Evolutionary conservation across 2,113 vertebrate genomes (phyloP), one percentile per base, ranked within the genome.

Genomic region (Perca schrenkii): DNA sequence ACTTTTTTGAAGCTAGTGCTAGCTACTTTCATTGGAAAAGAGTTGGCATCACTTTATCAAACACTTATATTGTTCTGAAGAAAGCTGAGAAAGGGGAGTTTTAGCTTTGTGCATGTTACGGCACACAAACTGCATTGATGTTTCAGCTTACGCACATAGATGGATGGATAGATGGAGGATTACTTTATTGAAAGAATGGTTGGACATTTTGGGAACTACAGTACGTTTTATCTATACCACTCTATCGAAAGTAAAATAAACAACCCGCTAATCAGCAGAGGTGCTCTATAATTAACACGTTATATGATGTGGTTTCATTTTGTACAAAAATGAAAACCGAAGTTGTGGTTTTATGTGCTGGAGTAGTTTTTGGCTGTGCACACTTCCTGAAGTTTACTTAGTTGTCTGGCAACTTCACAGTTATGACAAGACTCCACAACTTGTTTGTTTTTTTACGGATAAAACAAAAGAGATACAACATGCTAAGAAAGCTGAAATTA

Each of bases 191-290:
- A 43, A 14, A 43, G 10, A 31, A 66, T 47, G 40, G n/a, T 28
- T 47, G 61, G 61, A 53, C 52, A n/a, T 57, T 61, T 61, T 34
- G 16, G 61, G 10, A 63, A 63, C 36, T 63, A 25, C 52, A 43
- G 40, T 43, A 43, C 40, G 10, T 53, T 53, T 53, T 57, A 53
- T 25, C 4, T 1, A 40, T 53, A 25, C 31, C 6, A 43, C 36
- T 43, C 10, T 43, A 43, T 43, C 8, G 8, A 40, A 40, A 40
- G 40, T 40, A 11, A 40, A 40, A 40, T 40, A 10, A 10, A 40
- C 2, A 40, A 40, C 8, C 8, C 8, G 8, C 40, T 40, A 40
- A 40, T 40, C 40, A 40, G 40, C 40, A 40, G 40, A 40, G 40
- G 40, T 40, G 40, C 40, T 40, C 36, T 40, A 8, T 40, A 40